phyloP scores from a whole-genome alignment of 64 coral and sea anemone genomes.

The Actinia tenebrosa region DNA sequence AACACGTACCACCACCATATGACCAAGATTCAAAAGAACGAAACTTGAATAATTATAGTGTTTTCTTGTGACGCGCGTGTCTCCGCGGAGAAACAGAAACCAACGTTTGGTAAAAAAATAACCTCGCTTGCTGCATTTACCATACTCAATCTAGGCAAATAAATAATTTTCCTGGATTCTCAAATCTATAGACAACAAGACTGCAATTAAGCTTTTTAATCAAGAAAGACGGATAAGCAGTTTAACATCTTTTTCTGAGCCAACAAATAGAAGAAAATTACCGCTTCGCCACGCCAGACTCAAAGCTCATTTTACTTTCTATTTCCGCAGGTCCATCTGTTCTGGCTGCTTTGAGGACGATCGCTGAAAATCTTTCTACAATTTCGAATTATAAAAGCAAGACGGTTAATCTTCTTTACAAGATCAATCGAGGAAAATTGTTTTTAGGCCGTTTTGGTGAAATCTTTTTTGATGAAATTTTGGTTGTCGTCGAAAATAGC shows the following conservation, averaged over 20 bases:
- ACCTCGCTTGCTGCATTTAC: background rate
- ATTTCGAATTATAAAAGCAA: background rate
- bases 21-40: constrained; percentile 8
- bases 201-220: background rate
- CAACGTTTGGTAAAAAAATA: constrained; percentile 3
- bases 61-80: background rate
- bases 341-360: background rate
- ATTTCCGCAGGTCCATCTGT: constrained; percentile 21
- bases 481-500: background rate
- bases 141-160: background rate
- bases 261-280: background rate
- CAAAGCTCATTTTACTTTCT: background rate
- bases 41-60: constrained; percentile 8
- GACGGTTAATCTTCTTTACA: background rate
- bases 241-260: background rate
- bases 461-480: constrained; percentile 23
- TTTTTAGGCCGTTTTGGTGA: background rate
- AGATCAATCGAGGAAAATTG: constrained; percentile 4
- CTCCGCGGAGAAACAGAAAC: background rate
- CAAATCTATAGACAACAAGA: background rate
- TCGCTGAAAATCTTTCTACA: background rate
- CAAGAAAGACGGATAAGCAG: background rate
- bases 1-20: background rate
- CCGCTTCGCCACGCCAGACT: constrained; percentile 10
- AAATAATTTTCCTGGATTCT: constrained; percentile 36